A percentile compares a stretch with the other conserved stretches of the same genome.
Evolutionary conservation across 1,140 invertebrate species (phyloP).

Genomic region (Campoletis sonorensis): DNA sequence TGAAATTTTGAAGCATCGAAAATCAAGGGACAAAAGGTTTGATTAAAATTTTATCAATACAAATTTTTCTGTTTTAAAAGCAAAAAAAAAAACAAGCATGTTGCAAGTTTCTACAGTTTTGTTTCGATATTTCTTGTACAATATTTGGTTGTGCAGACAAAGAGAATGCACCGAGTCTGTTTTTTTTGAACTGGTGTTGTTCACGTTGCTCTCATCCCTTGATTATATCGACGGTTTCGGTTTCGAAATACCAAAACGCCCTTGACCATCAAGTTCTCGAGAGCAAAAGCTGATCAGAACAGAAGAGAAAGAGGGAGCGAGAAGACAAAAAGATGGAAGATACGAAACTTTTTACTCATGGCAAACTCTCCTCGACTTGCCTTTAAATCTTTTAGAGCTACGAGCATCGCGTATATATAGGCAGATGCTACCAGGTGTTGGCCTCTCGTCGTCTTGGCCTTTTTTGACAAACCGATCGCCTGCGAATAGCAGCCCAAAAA

Average conservation of each 20-base stretch:
- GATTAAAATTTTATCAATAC: no score
- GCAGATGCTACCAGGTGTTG: constrained; percentile 20
- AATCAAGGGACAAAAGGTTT: no score
- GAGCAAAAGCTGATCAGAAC: not conserved
- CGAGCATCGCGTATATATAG: not conserved
- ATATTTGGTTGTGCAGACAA: not conserved
- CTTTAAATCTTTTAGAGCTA: not conserved
- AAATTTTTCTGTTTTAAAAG: no score
- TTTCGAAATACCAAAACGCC: constrained; percentile 7
- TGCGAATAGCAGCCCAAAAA: constrained; percentile 38
- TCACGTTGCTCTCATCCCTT: not conserved
- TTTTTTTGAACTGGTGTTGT: not conserved
- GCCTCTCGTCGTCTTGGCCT: not conserved
- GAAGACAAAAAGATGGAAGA: not conserved
- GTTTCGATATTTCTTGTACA: not conserved
- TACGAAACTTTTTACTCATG: not conserved
- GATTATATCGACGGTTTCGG: constrained; percentile 2
- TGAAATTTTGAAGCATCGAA: no score
- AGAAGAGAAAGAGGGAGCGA: not conserved
- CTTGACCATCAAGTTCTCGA: constrained; percentile 11
- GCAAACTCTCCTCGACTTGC: not conserved
- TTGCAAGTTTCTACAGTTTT: no score
- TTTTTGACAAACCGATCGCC: constrained; percentile 8
- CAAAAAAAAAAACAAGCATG: no score
- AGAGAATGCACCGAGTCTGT: constrained; percentile 14